Evolutionary conservation across 2,113 vertebrate species (phyloP), one percentile per base, ranked within the genome.

Genomic region (Bombycilla garrulus): DNA sequence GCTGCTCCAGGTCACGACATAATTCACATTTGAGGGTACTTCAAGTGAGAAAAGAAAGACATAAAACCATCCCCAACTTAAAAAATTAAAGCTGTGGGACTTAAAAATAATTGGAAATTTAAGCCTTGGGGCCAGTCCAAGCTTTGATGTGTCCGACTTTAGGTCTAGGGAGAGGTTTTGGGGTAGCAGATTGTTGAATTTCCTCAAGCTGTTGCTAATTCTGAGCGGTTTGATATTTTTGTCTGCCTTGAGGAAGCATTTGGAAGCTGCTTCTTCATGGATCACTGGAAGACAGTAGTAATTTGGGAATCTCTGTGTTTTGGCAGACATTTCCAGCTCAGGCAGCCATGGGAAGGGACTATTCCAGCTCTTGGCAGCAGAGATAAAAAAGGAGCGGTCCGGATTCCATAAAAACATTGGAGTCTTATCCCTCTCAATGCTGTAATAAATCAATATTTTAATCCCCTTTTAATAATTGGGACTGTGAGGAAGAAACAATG

Each of bases 401-500:
- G 33, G 76, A 67, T 79, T 74, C 11, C 29, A 33, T 22, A 35
- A 79, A 14, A 85, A 12, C 31, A 22, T 31, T 9, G 38, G 45
- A 69, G 15, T 42, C 15, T 86, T 47, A 24, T 54, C 35, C 25
- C 57, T 89, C 56, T 31, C 81, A 13, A 11, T 58, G 64, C 60
- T 81, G 60, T 12, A 58, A 54, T 89, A 95, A 89, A 92, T 91
- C 42, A 81, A 24, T 50, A 62, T 73, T 92, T 93, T 73, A 84
- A 86, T 84, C 31, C 33, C 1, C 0, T 50, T 90, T 70, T 73
- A 83, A 54, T 86, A 84, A 70, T n/a, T 70, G n/a, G 71, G 18
- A 8, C 9, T 21, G 36, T 15, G 36, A 57, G 24, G 6, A 66
- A 48, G 44, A 48, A 72, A 28, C 16, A 65, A 92, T 71, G 33